These are phyloP conservation scores for Temnothorax longispinosus DNA, from an alignment of 1,140 invertebrate genomes.

Conservation along the genomic window DNA sequence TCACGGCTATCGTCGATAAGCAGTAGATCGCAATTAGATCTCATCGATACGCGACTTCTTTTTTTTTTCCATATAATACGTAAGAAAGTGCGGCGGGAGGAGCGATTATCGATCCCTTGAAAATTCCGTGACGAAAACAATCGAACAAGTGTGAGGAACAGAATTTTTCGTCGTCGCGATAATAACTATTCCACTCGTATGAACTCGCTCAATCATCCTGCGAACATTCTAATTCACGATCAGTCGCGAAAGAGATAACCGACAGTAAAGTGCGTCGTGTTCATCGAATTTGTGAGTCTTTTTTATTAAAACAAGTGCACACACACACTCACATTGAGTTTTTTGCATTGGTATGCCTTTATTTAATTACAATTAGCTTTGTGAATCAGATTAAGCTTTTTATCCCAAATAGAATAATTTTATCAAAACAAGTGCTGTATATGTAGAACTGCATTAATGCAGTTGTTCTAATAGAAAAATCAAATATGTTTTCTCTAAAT, in stretches of 20 bases:
- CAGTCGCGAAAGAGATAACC: neutral
- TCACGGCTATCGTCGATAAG: neutral
- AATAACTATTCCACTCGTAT: neutral
- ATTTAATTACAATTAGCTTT: neutral
- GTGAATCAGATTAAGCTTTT: neutral
- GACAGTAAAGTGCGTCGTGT: neutral
- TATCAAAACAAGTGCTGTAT: neutral
- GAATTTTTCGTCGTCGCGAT: constrained; percentile 3
- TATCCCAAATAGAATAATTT: neutral
- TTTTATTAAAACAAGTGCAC: neutral
- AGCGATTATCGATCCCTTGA: neutral
- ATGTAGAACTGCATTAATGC: neutral
- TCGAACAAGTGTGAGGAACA: neutral
- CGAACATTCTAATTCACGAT: neutral
- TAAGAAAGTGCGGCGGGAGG: neutral
- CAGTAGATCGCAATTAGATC: constrained; percentile 15
- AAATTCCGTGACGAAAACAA: neutral
- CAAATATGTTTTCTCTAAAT: neutral
- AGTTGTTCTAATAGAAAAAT: constrained; percentile 1
- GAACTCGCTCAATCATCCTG: neutral
- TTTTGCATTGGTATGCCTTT: neutral
- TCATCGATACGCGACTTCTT: neutral
- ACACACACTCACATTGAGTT: neutral
- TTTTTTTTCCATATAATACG: neutral
- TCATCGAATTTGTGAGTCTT: neutral